Evolutionary conservation across 2,113 vertebrate genomes (phyloP).

Genomic region (Ceratotherium simum): DNA sequence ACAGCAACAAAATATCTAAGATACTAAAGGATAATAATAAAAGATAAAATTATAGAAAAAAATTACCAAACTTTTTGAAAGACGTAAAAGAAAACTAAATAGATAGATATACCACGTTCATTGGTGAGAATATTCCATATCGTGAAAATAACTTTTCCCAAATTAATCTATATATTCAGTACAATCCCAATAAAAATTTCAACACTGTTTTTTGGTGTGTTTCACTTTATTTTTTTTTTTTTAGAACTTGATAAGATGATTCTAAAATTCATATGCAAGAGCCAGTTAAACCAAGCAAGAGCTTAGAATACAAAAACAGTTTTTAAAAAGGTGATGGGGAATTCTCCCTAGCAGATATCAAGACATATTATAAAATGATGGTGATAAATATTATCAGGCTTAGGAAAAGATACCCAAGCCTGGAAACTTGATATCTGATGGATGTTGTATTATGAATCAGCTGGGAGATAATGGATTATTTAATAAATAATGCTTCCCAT

Average conservation of each 20-base stretch:
- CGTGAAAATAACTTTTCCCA: neutral
- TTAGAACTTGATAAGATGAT: neutral
- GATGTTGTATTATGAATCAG: neutral
- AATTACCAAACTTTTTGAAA: neutral
- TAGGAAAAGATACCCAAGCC: neutral
- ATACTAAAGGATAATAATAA: neutral
- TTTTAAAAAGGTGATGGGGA: neutral
- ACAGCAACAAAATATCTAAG: neutral
- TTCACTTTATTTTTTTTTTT: neutral
- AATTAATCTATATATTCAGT: neutral
- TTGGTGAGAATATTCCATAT: neutral
- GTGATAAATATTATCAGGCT: slow-evolving; percentile 23
- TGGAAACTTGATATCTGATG: neutral
- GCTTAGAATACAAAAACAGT: neutral
- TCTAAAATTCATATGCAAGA: slow-evolving; percentile 1
- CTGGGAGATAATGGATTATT: neutral
- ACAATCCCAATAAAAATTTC: neutral
- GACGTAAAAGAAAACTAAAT: neutral
- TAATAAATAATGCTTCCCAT: neutral
- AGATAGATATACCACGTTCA: neutral
- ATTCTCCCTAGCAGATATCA: neutral
- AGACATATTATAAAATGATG: neutral
- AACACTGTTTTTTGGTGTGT: neutral
- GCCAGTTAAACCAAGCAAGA: slow-evolving; percentile 21
- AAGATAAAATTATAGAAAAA: neutral